Percentiles rank a stretch among this genome's conserved stretches.
phyloP scores from a whole-genome alignment of 2,797 vertebrate species.

The Hoplostethus mediterraneus region DNA sequence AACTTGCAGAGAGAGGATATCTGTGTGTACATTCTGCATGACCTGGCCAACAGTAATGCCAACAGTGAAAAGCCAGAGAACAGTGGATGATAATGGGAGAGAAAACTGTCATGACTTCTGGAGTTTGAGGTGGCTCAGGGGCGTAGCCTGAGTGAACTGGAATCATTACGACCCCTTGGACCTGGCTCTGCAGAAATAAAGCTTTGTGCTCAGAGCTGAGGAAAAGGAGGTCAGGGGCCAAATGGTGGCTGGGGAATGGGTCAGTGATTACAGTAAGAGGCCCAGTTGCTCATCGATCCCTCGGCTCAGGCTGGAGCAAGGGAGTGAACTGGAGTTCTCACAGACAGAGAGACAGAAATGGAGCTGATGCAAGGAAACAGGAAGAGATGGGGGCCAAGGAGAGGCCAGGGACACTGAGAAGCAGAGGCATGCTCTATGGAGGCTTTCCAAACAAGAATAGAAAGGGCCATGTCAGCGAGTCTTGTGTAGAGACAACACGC shows the following conservation, averaged over 20 bases:
- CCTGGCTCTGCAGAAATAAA: constrained; percentile 72
- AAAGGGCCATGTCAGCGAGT: constrained; percentile 69
- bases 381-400: constrained; percentile 78
- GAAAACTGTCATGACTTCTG: constrained; percentile 51
- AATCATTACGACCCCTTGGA: constrained; percentile 79
- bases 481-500: constrained; percentile 42
- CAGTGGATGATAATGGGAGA: constrained; percentile 25
- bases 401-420: constrained; percentile 77
- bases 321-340: constrained; percentile 56
- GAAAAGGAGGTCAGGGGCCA: constrained; percentile 78
- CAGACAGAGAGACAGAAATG: constrained; percentile 71
- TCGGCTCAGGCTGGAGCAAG: constrained; percentile 50
- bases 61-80: constrained; percentile 23
- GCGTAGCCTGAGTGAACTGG: constrained; percentile 71
- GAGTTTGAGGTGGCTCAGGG: constrained; percentile 49
- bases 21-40: neutral
- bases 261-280: constrained; percentile 86
- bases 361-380: constrained; percentile 78
- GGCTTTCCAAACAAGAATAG: constrained; percentile 65
- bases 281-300: constrained; percentile 80
- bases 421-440: constrained; percentile 58
- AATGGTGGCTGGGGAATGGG: constrained; percentile 81
- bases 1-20: neutral
- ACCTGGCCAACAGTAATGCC: constrained; percentile 5
- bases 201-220: constrained; percentile 58